Evolutionary conservation across 1,140 invertebrate species (phyloP), one percentile per base, ranked within the genome.

Genomic region (Pseudomyrmex gracilis): DNA sequence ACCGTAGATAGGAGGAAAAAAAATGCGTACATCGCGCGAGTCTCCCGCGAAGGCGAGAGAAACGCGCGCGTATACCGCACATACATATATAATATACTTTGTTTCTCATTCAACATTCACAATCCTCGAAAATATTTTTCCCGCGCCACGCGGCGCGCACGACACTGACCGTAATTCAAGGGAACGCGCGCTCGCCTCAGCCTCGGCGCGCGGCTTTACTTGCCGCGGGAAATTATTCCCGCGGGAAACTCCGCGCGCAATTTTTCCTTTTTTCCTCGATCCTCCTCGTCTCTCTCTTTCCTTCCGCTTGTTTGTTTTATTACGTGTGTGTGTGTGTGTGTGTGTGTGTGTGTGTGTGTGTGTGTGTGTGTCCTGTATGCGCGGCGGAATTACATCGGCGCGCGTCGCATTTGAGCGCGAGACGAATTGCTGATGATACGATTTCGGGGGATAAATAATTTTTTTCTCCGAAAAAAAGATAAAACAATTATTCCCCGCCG

Each of bases 51-150:
- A 60, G 20, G 57, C 57, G 57, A 8, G 57, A 58, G 57, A n/a
- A n/a, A 58, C 34, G 15, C n/a, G 15, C 57, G 10, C 49, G 22
- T 55, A 34, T 34, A 24, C n/a, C n/a, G n/a, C 2, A 24, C 3
- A 24, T 24, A 24, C 24, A 34, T 0, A 34, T 34, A 34, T 5
- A 34, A 34, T 34, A 7, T 34, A 34, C n/a, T 8, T 68, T 68
- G 17, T 61, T 47, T 61, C 76, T 86, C 74, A 86, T 86, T 86
- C 84, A 82, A 49, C 76, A 86, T 86, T 86, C 53, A 64, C 45
- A 66, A 73, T 61, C 53, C 76, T 24, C 17, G 43, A 57, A 66
- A 66, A 80, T 86, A 86, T 86, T 86, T 86, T 82, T 82, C 67
- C 34, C 17, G 43, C 49, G 17, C 17, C 57, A 51, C 85, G 51